These are phyloP conservation scores for Kryptopterus vitreolus DNA, from an alignment of 2,797 vertebrate genomes.

Conservation along the genomic window DNA sequence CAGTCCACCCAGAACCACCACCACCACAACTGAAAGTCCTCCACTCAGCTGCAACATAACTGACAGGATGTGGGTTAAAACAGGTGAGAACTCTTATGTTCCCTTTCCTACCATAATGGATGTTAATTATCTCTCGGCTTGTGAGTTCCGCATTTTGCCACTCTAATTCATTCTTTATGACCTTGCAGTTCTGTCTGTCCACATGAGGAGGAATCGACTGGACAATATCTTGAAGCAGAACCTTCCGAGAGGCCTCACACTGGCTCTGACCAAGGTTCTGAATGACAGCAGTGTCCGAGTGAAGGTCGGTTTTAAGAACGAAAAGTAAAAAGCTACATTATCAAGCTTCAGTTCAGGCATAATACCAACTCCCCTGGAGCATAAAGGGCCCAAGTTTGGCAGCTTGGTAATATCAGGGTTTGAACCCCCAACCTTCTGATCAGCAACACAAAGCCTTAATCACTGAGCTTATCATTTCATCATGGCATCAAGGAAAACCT, in stretches of 20 bases:
- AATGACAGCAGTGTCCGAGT: slow-evolving; percentile 80
- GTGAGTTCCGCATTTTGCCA: neutral
- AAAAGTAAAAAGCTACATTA: no score
- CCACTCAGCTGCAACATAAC: slow-evolving; percentile 88
- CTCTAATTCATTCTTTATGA: slow-evolving; percentile 4
- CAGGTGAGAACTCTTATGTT: slow-evolving; percentile 72
- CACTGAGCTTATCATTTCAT: no score
- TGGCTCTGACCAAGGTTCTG: slow-evolving; percentile 86
- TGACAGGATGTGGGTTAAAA: slow-evolving; percentile 87
- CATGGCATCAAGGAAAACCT: no score
- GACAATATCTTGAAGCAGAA: slow-evolving; percentile 85
- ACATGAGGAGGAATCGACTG: slow-evolving; percentile 83
- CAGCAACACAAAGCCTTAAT: no score
- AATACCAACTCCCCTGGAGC: no score
- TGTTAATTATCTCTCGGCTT: neutral
- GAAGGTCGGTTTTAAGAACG: slow-evolving; percentile 74
- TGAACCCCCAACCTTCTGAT: no score
- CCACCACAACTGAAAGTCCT: slow-evolving; percentile 79
- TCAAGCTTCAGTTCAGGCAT: no score
- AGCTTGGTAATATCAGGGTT: no score
- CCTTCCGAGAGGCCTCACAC: slow-evolving; percentile 85
- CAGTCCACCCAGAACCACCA: slow-evolving; percentile 66
- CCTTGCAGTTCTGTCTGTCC: slow-evolving; percentile 85
- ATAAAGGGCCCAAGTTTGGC: no score
- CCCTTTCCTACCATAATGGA: neutral